Evolutionary conservation across 2,113 vertebrate species (phyloP).

Genomic region (Sturnus vulgaris): DNA sequence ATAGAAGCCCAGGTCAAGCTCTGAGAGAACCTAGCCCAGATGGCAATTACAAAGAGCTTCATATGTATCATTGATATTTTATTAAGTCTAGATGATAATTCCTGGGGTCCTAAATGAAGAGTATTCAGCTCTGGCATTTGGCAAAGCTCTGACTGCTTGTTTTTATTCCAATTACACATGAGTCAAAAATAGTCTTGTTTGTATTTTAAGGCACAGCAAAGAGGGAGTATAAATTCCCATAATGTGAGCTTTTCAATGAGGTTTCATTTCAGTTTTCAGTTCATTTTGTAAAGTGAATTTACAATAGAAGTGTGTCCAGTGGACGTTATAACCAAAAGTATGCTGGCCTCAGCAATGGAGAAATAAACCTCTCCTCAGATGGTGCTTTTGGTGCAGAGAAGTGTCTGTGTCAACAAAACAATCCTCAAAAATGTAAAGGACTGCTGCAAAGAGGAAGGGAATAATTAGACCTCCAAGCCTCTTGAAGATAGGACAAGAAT

Average conservation of each 20-base stretch:
- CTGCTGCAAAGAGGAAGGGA: conserved; percentile 18
- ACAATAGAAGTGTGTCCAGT: background rate
- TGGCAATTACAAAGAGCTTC: background rate
- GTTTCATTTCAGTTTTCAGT: conserved; percentile 17
- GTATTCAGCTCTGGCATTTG: background rate
- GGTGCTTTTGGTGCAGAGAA: background rate
- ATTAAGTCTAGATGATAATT: background rate
- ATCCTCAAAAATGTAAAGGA: background rate
- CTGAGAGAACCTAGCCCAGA: background rate
- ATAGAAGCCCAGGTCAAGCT: background rate
- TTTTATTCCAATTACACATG: conserved; percentile 9
- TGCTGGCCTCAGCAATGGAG: background rate
- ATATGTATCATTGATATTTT: background rate
- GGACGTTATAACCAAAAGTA: background rate
- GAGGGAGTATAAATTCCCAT: conserved; percentile 18
- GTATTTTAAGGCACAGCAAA: conserved; percentile 14
- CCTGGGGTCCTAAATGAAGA: background rate
- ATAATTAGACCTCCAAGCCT: background rate
- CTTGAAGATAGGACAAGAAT: conserved; percentile 12
- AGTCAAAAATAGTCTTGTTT: conserved; percentile 19
- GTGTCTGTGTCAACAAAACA: conserved; percentile 16
- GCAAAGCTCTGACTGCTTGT: background rate
- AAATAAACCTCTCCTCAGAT: conserved; percentile 12
- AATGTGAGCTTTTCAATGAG: conserved; percentile 7
- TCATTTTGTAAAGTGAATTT: background rate